phyloP scores from a whole-genome alignment of 2,113 vertebrate species.

The Aleadryas rufinucha region DNA sequence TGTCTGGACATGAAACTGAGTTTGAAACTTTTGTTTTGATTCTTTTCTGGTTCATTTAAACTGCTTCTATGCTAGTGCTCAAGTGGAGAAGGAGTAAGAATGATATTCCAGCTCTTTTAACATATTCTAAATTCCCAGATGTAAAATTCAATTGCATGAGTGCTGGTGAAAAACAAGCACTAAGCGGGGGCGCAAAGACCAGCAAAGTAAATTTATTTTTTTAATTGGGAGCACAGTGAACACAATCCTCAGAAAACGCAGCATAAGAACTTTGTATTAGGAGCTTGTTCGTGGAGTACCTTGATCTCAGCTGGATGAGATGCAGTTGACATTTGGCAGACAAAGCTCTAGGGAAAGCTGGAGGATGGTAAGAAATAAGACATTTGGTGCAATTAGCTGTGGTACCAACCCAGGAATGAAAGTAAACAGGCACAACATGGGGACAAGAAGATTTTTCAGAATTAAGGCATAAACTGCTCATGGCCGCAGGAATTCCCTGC shows the following conservation, averaged over 20 bases:
- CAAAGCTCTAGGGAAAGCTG: not conserved
- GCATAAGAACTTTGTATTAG: not conserved
- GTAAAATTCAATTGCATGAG: not conserved
- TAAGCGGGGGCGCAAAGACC: not conserved
- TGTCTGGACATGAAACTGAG: conserved; percentile 5
- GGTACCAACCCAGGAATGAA: not conserved
- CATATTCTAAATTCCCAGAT: not conserved
- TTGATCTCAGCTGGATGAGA: conserved; percentile 15
- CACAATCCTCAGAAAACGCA: not conserved
- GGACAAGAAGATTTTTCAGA: not conserved
- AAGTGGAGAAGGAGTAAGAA: not conserved
- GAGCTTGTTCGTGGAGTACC: not conserved
- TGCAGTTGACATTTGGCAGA: conserved; percentile 21
- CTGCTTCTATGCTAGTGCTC: not conserved
- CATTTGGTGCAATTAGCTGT: not conserved
- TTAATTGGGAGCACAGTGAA: conserved; percentile 1
- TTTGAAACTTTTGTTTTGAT: conserved; percentile 1
- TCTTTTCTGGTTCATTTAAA: conserved; percentile 25
- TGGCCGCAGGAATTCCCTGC: not conserved
- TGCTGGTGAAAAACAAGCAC: not conserved
- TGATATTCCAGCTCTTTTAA: not conserved
- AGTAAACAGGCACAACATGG: not conserved
- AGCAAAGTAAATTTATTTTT: conserved; percentile 1
- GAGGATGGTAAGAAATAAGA: not conserved
- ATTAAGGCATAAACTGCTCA: not conserved